Base-by-base conservation (phyloP, 2,797 vertebrate genomes). In the Falco berigora region DNA sequence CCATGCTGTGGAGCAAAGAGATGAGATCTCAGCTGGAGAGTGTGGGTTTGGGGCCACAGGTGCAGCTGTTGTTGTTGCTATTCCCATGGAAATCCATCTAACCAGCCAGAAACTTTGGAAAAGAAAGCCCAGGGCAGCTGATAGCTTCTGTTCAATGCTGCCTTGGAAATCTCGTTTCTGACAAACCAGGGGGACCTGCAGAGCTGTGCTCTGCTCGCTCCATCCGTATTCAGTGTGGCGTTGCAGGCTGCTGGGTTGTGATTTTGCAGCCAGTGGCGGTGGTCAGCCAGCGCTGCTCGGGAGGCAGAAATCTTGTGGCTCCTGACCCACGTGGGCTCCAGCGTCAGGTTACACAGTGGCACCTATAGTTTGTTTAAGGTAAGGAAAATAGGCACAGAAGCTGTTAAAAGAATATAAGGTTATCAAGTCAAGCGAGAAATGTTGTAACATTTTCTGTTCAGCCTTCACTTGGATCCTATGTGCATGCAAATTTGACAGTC, bases 401-500 rank as follows among this genome's bases (percentile, higher is more conserved):
- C 92, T 83, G 52, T 94, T 95, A 88, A 95, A 95, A 92, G 94
- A 95, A 64, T 90, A 72, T 79, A 74, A 91, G 90, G 82, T 95
- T 96, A 93, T 92, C 92, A 96, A 90, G 87, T 92, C 81, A 92
- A 92, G 90, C 1, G 9, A 92, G 88, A 94, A 80, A 86, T 95
- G 85, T 94, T 93, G 30, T n/a, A 94, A 88, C 92, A 74, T 95
- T 14, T 8, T 84, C 91, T 74, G 92, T 71, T 96, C 81, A 96
- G 89, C 81, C 90, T 96, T 95, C 95, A 91, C 0, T 46, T 88
- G 91, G 83, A 94, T 93, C 64, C 81, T 87, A 76, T 72, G 24
- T 81, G 74, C 93, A 88, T 93, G 93, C 90, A 95, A 66, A 94
- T 96, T 96, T 96, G 96, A 91, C 91, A 92, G 86, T 91, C 91